Evolutionary conservation across 2,888 invertebrate species (phyloP), one percentile per base, ranked within the genome.

Genomic region (Nipponacmea schrenckii): DNA sequence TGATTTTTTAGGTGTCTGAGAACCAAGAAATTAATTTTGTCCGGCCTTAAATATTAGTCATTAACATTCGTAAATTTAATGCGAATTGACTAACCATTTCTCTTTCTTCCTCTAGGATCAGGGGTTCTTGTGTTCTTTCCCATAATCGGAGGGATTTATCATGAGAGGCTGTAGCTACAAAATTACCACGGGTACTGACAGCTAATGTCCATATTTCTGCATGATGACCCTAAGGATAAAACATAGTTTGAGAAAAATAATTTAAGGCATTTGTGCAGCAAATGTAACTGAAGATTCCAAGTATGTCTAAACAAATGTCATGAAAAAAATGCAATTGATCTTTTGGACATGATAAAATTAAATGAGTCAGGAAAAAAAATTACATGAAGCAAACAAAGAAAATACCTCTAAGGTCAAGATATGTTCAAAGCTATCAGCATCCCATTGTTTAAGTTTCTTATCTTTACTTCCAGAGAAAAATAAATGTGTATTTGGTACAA

Each of bases 391-490:
- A 39, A 39, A 39, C 4, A 24, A 44, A 24, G 20, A 17, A 90
- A 90, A 90, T 88, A 95, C 95, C 90, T 94, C 79, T n/a, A 88
- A 77, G 3, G 88, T 88, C 7, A 79, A 91, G 75, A 99, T 95
- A 89, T 96, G 94, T 77, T 95, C 93, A 86, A 94, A 98, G 65
- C 91, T 93, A 88, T 97, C 97, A 0, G 93, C 97, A 89, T 99
- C 98, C 98, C 99, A 99, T 86, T 98, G 94, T 88, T 97, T 98
- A 2, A 99, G 91, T 86, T 93, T 94, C 0, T 96, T 96, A 89
- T 99, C 98, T 88, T 96, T 97, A 0, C 96, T 95, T 27, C 94
- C 93, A 0, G 96, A 94, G 88, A 98, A 98, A 87, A 98, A 94
- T 87, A 96, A 93, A 89, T 98, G 98, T 4, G 96, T 97, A 80